phyloP scores from a whole-genome alignment of 2,113 vertebrate genomes.

The Vombatus ursinus region DNA sequence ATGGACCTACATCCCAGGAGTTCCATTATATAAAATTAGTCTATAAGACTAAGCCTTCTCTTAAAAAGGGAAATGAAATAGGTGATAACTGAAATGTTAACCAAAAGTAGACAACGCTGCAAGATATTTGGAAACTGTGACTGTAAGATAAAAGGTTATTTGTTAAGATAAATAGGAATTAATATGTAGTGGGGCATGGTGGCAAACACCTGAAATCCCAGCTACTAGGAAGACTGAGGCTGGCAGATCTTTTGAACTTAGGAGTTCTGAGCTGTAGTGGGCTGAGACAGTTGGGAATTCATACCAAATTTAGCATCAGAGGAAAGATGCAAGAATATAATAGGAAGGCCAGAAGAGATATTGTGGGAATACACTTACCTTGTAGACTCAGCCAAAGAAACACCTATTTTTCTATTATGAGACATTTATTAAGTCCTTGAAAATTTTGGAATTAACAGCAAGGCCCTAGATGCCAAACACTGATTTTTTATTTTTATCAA shows the following conservation, averaged over 20 bases:
- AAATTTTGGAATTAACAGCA: slow-evolving; percentile 21
- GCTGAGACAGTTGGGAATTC: neutral
- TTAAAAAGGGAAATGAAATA: neutral
- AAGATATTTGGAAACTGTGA: neutral
- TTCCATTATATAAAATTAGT: neutral
- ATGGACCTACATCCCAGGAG: neutral
- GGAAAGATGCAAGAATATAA: neutral
- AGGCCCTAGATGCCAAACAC: neutral
- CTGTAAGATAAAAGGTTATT: neutral
- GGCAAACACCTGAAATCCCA: neutral
- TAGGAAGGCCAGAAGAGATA: neutral
- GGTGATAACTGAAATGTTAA: neutral
- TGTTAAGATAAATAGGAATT: neutral
- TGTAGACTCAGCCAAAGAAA: neutral
- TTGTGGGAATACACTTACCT: slow-evolving; percentile 30
- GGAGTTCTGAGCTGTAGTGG: neutral
- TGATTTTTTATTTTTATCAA: slow-evolving; percentile 31
- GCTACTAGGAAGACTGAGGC: neutral
- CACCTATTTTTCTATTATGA: slow-evolving; percentile 9
- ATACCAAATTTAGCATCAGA: neutral
- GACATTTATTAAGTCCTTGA: neutral
- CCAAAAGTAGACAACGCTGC: neutral
- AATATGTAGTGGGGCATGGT: neutral
- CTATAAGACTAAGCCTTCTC: neutral
- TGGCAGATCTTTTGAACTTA: neutral